Evolutionary conservation across 2,797 vertebrate genomes (phyloP), one percentile per base, ranked within the genome.

Genomic region (Malacoraja senta): DNA sequence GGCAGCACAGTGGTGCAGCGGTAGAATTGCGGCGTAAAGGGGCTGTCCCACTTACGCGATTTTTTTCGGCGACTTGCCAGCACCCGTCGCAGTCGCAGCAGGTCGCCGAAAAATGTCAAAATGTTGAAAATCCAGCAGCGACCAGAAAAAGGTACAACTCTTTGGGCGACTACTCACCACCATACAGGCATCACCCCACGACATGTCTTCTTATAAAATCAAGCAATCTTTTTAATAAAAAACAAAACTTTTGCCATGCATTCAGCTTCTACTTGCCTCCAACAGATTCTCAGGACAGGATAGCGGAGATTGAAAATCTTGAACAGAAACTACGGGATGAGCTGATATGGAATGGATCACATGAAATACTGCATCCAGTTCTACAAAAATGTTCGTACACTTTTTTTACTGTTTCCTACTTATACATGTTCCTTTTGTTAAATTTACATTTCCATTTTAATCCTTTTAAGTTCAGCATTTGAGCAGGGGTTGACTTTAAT

Each of bases 281-380:
- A 81, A n/a, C 81, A 84, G 81, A 29, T 61, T 61, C n/a, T 32
- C 63, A 32, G 15, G 63, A 65, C 21, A n/a, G 17, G 29, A 3
- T 10, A 17, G 15, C 1, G 29, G 84, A 88, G n/a, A 68, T 88
- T 88, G 84, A 35, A 88, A 88, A 68, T 1, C 63, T 68, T 24
- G 84, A 88, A 65, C 61, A 68, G 61, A 88, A 88, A 9, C 19
- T 88, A 10, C 84, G 84, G 15, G 19, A 88, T 1, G 84, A 88
- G 32, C 63, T 88, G n/a, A 65, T 17, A 68, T 68, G 61, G 84
- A 88, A 68, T 68, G 84, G 84, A 32, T 35, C 61, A 35, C 84
- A 68, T 32, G 84, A 88, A 88, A 65, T 88, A 35, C 63, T 88
- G 8, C 84, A 88, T 24, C 84, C 84, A 68, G 63, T 65, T 15